Conservation (phyloP, 2,113 vertebrate genomes). For the Cephalophus harveyi region DNA sequence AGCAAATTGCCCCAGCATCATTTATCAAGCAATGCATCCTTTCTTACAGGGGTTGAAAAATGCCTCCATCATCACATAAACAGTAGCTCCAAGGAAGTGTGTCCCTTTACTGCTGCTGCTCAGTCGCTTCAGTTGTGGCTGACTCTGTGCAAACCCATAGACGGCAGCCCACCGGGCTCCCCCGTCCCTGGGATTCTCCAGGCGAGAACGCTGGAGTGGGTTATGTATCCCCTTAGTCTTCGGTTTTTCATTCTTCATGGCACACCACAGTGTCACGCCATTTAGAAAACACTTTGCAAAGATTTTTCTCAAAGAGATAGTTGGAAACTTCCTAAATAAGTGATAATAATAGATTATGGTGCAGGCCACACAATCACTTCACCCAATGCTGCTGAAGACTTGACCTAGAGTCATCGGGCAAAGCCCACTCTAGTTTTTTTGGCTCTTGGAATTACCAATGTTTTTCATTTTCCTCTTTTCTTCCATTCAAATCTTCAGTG, state of each 20-base stretch:
- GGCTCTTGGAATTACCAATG: fast-evolving
- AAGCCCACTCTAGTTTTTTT: fast-evolving
- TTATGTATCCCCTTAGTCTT: not conserved
- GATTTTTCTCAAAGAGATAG: not conserved
- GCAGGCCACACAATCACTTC: not conserved
- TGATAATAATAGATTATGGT: not conserved
- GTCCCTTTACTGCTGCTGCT: not conserved
- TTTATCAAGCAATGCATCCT: not conserved
- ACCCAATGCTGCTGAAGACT: not conserved
- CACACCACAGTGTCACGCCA: not conserved
- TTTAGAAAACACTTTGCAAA: not conserved
- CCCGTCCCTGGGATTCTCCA: not conserved
- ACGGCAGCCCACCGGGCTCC: not conserved
- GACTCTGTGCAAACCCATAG: not conserved
- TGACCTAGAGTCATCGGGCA: not conserved
- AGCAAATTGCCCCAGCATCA: conserved; percentile 66
- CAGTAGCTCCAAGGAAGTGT: not conserved
- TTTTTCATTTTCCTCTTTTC: not conserved
- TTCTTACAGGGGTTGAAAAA: not conserved
- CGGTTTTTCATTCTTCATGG: not conserved
- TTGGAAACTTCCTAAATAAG: not conserved
- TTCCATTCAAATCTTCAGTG: not conserved
- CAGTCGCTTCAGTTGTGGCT: not conserved
- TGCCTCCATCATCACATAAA: not conserved
- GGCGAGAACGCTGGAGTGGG: not conserved